Evolutionary conservation across 2,888 invertebrate genomes (phyloP).

Genomic region (Coremacera marginata): DNA sequence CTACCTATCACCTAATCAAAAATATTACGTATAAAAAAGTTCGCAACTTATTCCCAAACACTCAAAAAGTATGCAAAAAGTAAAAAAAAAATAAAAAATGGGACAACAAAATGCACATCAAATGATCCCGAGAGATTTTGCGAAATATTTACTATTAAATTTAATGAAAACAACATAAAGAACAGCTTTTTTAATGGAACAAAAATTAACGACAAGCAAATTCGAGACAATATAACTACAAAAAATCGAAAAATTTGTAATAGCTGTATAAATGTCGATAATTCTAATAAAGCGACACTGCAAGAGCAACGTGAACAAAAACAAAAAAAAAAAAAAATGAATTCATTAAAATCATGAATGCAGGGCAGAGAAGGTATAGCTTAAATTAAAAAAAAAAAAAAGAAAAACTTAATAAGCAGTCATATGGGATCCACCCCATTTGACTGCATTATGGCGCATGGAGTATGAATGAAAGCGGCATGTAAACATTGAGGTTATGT

Average conservation of each 20-base stretch:
- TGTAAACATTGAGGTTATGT: conserved; percentile 17
- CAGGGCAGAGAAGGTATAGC: not conserved
- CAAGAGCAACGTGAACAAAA: no score
- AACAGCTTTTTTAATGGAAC: no score
- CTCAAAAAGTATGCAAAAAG: not conserved
- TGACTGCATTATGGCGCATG: not conserved
- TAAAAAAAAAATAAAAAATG: not conserved
- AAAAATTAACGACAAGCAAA: not conserved
- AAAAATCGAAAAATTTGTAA: not conserved
- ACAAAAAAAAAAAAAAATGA: not conserved
- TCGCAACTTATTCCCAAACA: no score
- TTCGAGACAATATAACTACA: not conserved
- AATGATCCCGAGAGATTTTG: conserved; percentile 7
- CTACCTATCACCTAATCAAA: no score
- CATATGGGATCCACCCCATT: conserved; percentile 10
- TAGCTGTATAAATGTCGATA: not conserved
- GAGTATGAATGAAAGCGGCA: not conserved
- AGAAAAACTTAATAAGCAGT: not conserved
- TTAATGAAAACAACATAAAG: not conserved
- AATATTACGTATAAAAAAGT: no score
- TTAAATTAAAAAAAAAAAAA: not conserved
- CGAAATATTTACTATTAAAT: not conserved
- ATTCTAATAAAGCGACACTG: not conserved
- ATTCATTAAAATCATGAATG: conserved; percentile 5
- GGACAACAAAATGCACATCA: not conserved